Evolutionary conservation across 2,113 vertebrate genomes (phyloP).

Genomic region (Paracanthobrama guichenoti): DNA sequence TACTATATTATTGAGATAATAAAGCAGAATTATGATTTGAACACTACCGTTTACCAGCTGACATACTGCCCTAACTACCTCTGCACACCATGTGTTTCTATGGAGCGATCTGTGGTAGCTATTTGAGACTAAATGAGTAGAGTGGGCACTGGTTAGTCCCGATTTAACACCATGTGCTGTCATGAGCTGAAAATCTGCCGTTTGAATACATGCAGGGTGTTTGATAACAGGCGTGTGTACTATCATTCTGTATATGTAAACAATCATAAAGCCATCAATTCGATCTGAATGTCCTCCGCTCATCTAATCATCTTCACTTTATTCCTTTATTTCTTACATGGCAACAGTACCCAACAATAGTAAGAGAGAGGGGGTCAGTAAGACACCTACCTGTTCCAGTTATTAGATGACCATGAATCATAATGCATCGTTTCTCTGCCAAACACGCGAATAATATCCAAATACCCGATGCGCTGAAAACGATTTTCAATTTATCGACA

Average conservation of each 20-base stretch:
- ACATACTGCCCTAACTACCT: not conserved
- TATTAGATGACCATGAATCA: conserved; percentile 26
- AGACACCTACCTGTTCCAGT: conserved; percentile 59
- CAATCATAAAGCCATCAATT: not conserved
- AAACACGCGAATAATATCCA: conserved; percentile 22
- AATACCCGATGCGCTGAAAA: not conserved
- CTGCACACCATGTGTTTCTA: conserved; percentile 20
- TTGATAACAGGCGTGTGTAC: not conserved
- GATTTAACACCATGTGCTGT: conserved; percentile 8
- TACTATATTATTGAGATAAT: not conserved
- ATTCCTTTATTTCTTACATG: conserved; percentile 16
- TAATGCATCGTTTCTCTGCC: conserved; percentile 38
- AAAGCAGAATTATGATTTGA: not conserved
- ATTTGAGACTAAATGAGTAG: not conserved
- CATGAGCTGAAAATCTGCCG: not conserved
- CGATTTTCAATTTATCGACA: conserved; percentile 49
- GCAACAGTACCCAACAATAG: conserved; percentile 15
- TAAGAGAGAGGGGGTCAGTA: not conserved
- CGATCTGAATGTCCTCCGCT: not conserved
- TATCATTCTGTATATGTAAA: not conserved
- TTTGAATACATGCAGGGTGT: not conserved
- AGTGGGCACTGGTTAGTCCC: not conserved
- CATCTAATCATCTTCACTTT: not conserved
- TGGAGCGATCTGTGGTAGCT: not conserved
- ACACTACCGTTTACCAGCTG: not conserved